Evolutionary conservation across 2,888 invertebrate genomes (phyloP), one percentile per base, ranked within the genome.

Genomic region (Hydrotaea cyrtoneurina): DNA sequence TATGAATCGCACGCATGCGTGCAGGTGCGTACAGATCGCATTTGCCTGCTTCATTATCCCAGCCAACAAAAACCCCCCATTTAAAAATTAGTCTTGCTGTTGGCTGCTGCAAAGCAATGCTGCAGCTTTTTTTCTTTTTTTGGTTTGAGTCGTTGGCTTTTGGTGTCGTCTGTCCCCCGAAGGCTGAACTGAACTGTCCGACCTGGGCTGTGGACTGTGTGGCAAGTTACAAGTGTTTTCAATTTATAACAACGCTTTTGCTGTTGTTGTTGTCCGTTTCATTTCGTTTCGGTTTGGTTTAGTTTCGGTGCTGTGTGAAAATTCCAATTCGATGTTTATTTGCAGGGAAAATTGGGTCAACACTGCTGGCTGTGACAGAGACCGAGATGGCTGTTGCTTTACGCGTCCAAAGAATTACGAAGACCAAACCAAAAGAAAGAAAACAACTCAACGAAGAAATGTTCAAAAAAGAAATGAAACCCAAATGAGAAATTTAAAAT

Each of bases 131-230:
- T 23, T 19, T 43, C 13, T 43, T 73, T 80, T 76, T 80, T 4
- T 73, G 73, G 73, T 57, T 69, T 31, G 31, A 2, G 7, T 2
- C 7, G 31, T 2, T 4, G 31, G 3, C 7, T 83, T 84, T 85
- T 80, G 46, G 82, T 80, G 85, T 82, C 82, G 85, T 80, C 85
- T 82, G 85, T 85, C 85, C 71, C 79, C 85, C 36, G 7, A 79
- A 85, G 82, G 79, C 77, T 50, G 23, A 59, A 69, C 46, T 21
- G 43, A 43, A 23, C 69, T 82, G 46, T 46, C 69, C 69, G 46
- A 13, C 62, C 39, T 39, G 39, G 39, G 39, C 39, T 3, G 8
- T 8, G 36, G 39, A 39, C 39, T 39, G 62, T 80, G 76, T 66
- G 76, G 31, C 43, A 64, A 62, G 62, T 57, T 80, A 78, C 85